A percentile compares a stretch with the other conserved stretches of the same genome.
Conservation (phyloP, 2,888 invertebrate species). For the Escarpia spicata region DNA sequence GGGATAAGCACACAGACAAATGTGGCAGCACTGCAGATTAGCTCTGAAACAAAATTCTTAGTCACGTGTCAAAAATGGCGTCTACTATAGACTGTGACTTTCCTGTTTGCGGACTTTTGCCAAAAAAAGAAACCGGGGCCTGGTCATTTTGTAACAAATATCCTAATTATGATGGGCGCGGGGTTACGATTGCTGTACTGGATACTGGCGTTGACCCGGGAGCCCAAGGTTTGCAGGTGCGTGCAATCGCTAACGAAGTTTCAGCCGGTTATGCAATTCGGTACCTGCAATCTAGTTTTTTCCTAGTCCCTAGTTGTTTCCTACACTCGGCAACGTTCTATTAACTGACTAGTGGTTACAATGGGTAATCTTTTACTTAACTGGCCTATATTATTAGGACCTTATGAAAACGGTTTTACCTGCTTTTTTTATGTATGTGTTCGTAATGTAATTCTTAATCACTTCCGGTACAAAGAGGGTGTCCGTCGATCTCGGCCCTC, state of each 20-base stretch:
- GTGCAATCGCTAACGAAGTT: not conserved
- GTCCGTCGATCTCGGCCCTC: too few relatives aligned
- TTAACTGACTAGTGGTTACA: too few relatives aligned
- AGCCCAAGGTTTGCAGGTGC: constrained; percentile 88
- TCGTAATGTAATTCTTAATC: too few relatives aligned
- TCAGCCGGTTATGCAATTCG: not conserved
- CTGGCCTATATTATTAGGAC: too few relatives aligned
- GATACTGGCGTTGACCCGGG: constrained; percentile 99
- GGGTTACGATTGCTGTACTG: constrained; percentile 91
- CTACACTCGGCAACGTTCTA: too few relatives aligned
- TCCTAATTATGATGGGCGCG: constrained; percentile 90
- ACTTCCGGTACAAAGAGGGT: too few relatives aligned
- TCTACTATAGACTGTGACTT: constrained; percentile 46
- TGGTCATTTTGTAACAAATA: constrained; percentile 86
- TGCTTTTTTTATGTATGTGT: too few relatives aligned
- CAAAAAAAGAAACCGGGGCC: constrained; percentile 94
- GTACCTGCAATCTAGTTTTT: too few relatives aligned
- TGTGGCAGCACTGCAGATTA: not conserved
- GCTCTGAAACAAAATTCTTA: not conserved
- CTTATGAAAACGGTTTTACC: too few relatives aligned
- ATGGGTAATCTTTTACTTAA: too few relatives aligned
- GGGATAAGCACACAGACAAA: too few relatives aligned
- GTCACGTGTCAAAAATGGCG: constrained; percentile 3
- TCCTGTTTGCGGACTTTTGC: constrained; percentile 67
- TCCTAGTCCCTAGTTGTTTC: not conserved